Conservation (phyloP, 2,797 vertebrate genomes). For the Galago senegalensis region DNA sequence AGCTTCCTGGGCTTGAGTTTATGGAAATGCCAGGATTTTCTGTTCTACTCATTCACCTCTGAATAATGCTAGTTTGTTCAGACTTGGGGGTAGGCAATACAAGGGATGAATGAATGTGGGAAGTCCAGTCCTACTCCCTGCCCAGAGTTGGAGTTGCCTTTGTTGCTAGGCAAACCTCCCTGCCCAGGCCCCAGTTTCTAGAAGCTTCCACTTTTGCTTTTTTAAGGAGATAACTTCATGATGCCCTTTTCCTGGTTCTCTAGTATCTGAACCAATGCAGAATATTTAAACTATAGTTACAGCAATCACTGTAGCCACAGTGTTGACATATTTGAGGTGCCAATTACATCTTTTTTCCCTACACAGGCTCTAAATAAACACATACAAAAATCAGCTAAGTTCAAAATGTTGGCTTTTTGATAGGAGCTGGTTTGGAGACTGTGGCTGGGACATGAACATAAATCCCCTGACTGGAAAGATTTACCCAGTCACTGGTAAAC, state of each 20-base stretch:
- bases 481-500: neutral
- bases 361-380: neutral
- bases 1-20: too few relatives aligned
- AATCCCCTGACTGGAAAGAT: neutral
- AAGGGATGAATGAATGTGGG: constrained; percentile 49
- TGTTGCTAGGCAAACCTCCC: constrained; percentile 23
- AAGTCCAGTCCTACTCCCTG: neutral
- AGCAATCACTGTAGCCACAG: neutral
- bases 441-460: neutral
- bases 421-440: neutral
- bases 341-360: neutral
- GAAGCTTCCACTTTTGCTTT: constrained; percentile 33
- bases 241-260: neutral
- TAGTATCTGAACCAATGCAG: neutral
- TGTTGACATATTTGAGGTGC: neutral
- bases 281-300: neutral
- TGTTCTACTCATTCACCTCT: constrained; percentile 56
- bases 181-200: neutral
- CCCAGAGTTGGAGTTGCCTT: neutral
- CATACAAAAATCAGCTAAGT: neutral
- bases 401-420: neutral
- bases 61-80: constrained; percentile 65
- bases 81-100: constrained; percentile 47
- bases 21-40: neutral
- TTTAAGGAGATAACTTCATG: constrained; percentile 21